Percentiles rank a stretch among this genome's conserved stretches.
phyloP scores from a whole-genome alignment of 2,113 vertebrate genomes.

The Stictonetta naevosa region DNA sequence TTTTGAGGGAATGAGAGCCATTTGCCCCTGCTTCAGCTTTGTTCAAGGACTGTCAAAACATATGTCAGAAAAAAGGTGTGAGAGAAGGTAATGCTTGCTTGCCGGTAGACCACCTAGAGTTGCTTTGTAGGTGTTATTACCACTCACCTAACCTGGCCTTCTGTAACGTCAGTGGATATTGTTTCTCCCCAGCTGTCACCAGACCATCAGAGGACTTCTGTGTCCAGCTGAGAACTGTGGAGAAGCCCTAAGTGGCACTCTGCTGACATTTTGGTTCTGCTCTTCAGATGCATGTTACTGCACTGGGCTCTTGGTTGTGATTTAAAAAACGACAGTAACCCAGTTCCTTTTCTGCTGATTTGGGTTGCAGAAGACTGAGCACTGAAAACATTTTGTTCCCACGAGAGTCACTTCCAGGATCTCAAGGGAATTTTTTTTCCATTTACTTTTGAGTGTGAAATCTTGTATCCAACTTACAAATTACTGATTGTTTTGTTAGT shows the following conservation, averaged over 20 bases:
- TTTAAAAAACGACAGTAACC: background rate
- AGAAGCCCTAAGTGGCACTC: background rate
- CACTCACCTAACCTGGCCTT: background rate
- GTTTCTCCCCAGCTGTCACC: background rate
- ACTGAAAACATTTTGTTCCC: background rate
- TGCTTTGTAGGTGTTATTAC: background rate
- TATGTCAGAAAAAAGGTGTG: background rate
- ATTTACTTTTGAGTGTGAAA: background rate
- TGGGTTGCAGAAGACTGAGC: background rate
- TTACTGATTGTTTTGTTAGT: background rate
- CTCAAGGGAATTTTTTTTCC: background rate
- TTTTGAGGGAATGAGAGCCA: background rate
- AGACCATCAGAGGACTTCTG: background rate
- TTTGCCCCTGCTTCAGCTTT: constrained; percentile 1
- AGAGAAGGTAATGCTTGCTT: background rate
- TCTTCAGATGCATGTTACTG: background rate
- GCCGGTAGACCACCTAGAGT: background rate
- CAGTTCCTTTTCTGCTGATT: background rate
- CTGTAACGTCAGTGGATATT: background rate
- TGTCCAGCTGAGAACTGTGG: background rate
- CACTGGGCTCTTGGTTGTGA: background rate
- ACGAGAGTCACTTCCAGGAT: background rate
- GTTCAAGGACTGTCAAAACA: background rate
- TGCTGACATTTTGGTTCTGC: background rate
- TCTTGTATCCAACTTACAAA: background rate